phyloP scores from a whole-genome alignment of 64 coral and sea anemone genomes.

The Montipora cactus region DNA sequence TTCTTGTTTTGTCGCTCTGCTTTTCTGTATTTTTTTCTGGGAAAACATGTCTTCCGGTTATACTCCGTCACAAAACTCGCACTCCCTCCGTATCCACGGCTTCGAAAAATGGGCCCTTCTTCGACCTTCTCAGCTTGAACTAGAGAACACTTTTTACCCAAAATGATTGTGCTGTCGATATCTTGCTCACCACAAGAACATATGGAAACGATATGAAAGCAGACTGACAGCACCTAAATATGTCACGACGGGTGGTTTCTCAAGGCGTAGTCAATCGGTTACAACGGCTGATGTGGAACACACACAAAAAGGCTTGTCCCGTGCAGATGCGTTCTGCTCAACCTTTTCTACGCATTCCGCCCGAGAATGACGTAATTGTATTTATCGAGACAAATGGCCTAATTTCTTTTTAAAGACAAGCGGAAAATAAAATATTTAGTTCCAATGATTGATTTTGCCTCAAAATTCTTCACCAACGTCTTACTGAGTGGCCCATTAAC shows the following conservation, averaged over 20 bases:
- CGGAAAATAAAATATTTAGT: too few relatives aligned
- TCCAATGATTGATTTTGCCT: too few relatives aligned
- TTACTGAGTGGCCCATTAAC: too few relatives aligned
- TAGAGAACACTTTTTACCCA: too few relatives aligned
- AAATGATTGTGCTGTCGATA: not conserved
- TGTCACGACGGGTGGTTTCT: not conserved
- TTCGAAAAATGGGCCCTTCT: not conserved
- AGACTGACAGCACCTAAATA: not conserved
- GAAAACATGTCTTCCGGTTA: not conserved
- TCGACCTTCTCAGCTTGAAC: too few relatives aligned
- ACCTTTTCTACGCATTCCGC: conserved; percentile 32
- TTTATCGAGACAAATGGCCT: not conserved
- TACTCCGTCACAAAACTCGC: not conserved
- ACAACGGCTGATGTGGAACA: not conserved
- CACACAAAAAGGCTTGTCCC: not conserved
- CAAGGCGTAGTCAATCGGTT: not conserved
- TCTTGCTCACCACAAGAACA: not conserved
- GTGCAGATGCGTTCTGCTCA: not conserved
- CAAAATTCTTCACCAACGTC: too few relatives aligned
- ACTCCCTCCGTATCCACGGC: not conserved
- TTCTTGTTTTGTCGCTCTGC: conserved; percentile 5
- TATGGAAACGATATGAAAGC: not conserved
- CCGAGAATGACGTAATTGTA: not conserved
- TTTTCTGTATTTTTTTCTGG: conserved; percentile 27
- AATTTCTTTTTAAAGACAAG: not conserved